Base-by-base conservation (phyloP, 35 echinoderm and acorn worm genomes). In the Heliocidaris erythrogramma region DNA sequence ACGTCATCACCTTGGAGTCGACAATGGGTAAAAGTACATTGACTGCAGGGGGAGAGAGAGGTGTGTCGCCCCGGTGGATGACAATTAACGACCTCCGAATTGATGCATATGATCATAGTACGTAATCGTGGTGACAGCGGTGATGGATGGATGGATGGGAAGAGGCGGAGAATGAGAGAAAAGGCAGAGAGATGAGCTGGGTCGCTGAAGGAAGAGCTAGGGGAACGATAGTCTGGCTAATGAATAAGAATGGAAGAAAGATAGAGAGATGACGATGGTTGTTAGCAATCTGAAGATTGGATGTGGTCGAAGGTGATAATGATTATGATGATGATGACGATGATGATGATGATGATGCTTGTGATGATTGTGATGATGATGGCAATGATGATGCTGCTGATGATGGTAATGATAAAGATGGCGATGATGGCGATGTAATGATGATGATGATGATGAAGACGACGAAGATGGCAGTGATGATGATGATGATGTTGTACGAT, bases 331-430 rank as follows among this genome's bases (percentile, higher is more conserved):
- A 49, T n/a, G n/a, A n/a, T n/a, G n/a, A n/a, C n/a, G n/a, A n/a
- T 49, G 90, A 92, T 92, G 90, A 49, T 92, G 90, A 92, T 47
- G 48, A 49, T 92, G 32, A 49, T 8, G 47, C n/a, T n/a, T n/a
- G n/a, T n/a, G n/a, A n/a, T n/a, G n/a, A n/a, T n/a, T n/a, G 48
- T 12, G 47, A 47, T 16, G 89, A 91, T 4, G 48, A 47, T 24
- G 89, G 24, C 11, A 11, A 49, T 48, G 48, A 88, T 88, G 86
- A 88, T 88, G 29, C 42, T 86, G 27, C n/a, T n/a, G n/a, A n/a
- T n/a, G n/a, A n/a, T n/a, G n/a, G n/a, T 92, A 5, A 48, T 0
- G 47, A 49, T 78, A 6, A 18, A 27, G 65, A 7, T 78, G 21
- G 0, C 4, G 17, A 18, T 78, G 65, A 18, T 24, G 65, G 8